Conservation (phyloP, 2,888 invertebrate genomes). For the Galerucella pusilla region DNA sequence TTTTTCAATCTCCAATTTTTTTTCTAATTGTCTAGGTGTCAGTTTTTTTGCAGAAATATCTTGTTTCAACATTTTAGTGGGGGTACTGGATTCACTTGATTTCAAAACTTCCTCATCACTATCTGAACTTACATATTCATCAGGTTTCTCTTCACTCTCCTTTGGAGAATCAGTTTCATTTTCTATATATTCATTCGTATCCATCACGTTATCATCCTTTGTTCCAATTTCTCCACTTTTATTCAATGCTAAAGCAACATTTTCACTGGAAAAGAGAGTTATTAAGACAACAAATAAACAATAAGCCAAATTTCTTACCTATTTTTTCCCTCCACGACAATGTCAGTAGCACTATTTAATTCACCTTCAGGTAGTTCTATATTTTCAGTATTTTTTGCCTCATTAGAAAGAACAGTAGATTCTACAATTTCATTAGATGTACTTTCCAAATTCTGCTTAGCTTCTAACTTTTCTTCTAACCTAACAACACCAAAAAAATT, state of each 20-base stretch:
- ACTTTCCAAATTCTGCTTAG: conserved; percentile 4
- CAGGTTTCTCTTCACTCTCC: conserved; percentile 50
- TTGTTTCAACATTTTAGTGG: conserved; percentile 16
- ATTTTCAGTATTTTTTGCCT: neutral
- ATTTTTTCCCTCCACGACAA: neutral
- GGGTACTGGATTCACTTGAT: conserved; percentile 7
- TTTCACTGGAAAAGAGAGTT: neutral
- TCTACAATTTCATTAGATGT: conserved; percentile 26
- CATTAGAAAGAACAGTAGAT: neutral
- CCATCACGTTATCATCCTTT: neutral
- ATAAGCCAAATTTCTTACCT: neutral
- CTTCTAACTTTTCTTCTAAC: neutral
- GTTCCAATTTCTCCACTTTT: neutral
- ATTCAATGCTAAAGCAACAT: neutral
- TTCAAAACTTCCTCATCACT: conserved; percentile 32
- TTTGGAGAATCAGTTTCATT: conserved; percentile 17
- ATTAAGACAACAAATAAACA: neutral
- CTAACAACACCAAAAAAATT: neutral
- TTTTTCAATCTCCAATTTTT: conserved; percentile 62
- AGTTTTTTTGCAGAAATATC: conserved; percentile 55
- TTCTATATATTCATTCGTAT: conserved; percentile 8
- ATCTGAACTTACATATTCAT: conserved; percentile 9
- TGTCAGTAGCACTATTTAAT: neutral
- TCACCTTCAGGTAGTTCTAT: neutral
- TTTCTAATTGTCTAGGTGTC: conserved; percentile 65